A percentile compares a stretch with the other conserved stretches of the same genome.
phyloP scores from a whole-genome alignment of 1,140 invertebrate genomes.

The Leptopilina boulardi region DNA sequence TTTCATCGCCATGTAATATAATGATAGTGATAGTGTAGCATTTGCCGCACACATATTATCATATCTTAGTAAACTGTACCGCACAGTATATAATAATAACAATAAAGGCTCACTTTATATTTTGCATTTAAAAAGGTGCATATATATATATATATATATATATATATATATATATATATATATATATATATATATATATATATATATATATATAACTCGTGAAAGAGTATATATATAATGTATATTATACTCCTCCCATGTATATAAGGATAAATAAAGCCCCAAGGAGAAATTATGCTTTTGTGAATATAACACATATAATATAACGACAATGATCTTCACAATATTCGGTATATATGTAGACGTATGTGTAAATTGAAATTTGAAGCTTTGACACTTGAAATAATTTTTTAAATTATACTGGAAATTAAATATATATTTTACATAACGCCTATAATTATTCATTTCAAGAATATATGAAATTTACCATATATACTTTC shows the following conservation, averaged over 20 bases:
- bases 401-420: background rate
- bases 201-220: background rate
- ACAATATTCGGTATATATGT: background rate
- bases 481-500: too few relatives aligned
- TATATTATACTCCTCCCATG: background rate
- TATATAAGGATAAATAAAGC: background rate
- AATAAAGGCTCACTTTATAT: background rate
- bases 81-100: background rate
- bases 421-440: too few relatives aligned
- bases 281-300: slow-evolving; percentile 4
- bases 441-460: too few relatives aligned
- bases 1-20: slow-evolving; percentile 10
- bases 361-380: background rate
- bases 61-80: slow-evolving; percentile 8
- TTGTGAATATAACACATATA: background rate
- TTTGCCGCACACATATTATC: background rate
- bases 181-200: too few relatives aligned
- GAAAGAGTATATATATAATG: background rate
- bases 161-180: too few relatives aligned
- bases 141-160: background rate
- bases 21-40: background rate
- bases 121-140: background rate
- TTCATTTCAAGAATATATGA: too few relatives aligned
- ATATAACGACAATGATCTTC: background rate
- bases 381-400: background rate